Base-by-base conservation (phyloP, 2,113 vertebrate genomes). In the Ellobius talpinus region DNA sequence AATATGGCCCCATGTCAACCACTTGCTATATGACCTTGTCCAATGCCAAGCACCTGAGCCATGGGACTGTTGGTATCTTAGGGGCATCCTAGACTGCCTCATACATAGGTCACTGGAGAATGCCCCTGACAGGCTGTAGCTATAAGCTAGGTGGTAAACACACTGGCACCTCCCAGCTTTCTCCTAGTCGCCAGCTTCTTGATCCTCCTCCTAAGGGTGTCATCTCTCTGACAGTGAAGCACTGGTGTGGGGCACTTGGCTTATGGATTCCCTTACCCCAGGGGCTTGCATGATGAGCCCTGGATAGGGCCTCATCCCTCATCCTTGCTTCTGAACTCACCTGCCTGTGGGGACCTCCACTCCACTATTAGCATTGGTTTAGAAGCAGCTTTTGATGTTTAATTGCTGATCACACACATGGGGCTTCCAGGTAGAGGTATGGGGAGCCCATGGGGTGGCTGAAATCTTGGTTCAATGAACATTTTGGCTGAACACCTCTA, bases 71-170 rank as follows among this genome's bases (percentile, higher is more conserved):
- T 39, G 63, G 36, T 3, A 3, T 14, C 68, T 52, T 16, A 13
- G 58, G 77, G 52, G 33, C 21, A 23, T 29, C 55, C 31, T 26
- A 6, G 90, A 21, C 23, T 68, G 45, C 74, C 19, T 58, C 31
- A 21, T 31, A 39, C 31, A 21, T 31, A 39, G 74, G 5, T 13
- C 55, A 17, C 36, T 31, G 13, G 12, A 84, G 26, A 87, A 26
- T 1, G 10, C 12, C 24, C 45, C 66, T 2, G 0, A 4, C n/a
- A 63, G 68, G 29, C 1, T 52, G 84, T 39, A 12, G 26, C 21
- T 31, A 0, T 70, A 21, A 36, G 12, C 2, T 0, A 0, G 77
- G 86, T 85, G 11, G 7, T 3, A 0, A 4, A 9, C 19, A 24
- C 26, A n/a, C 68, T 3, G 3, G 13, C 1, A 1, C 24, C 21